Base-by-base conservation (phyloP, 2,888 invertebrate species). In the Sarcophaga caerulescens region DNA sequence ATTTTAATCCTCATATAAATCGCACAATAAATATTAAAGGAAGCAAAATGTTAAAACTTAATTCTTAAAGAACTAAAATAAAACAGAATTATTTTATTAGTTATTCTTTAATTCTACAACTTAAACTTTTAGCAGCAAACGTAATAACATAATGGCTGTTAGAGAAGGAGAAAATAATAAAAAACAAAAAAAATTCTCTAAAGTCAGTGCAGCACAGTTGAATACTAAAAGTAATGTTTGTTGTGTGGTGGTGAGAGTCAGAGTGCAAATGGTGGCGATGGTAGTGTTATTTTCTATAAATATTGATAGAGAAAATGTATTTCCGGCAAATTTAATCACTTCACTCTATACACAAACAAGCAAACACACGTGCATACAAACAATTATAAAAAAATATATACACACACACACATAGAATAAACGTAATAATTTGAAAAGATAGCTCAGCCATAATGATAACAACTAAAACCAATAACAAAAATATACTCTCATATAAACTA, bases 281-380 rank as follows among this genome's bases (percentile, higher is more conserved):
- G 17, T 2, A 35, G 35, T 35, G 17, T 35, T 21, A 3, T 68
- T 57, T 60, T 73, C 63, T 65, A 80, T 75, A 84, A 80, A 80
- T 84, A 76, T 71, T 80, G 66, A 80, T 73, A 57, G 14, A 52
- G 68, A 76, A 84, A 71, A 79, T 75, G 52, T 59, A 66, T 71
- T 84, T 76, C 57, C 52, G 66, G 76, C 60, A 76, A 76, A 76
- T 80, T 60, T 84, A 80, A 80, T 84, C 80, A 76, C 75, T 80
- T 68, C 25, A 4, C 62, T 62, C 14, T 44, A n/a, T 14, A 59
- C 63, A 45, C 17, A 65, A 19, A 57, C 1, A 52, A 21, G 69
- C 19, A 66, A 21, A 19, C 62, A 45, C 44, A n/a, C 62, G 10
- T 11, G 14, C 5, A 14, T 63, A n/a, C 52, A 69, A 4, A 35